Evolutionary conservation across 2,797 vertebrate genomes (phyloP), one percentile per base, ranked within the genome.

Genomic region (Falco berigora): DNA sequence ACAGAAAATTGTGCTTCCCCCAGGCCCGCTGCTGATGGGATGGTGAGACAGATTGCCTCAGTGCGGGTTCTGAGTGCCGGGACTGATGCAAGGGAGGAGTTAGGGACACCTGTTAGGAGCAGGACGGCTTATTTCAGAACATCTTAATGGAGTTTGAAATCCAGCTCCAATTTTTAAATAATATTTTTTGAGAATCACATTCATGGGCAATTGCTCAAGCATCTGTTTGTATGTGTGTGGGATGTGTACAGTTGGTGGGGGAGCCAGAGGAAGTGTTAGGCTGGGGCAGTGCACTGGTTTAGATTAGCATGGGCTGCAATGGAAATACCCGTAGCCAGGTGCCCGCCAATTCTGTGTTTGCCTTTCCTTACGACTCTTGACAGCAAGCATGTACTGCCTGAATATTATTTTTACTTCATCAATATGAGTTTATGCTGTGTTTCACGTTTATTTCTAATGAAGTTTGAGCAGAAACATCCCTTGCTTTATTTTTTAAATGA

Each of bases 281-380:
- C 62, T 56, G 53, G 55, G 42, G 58, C 23, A 42, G 58, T 34
- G 22, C 34, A 4, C 10, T 72, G 40, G 4, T 86, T 91, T 46
- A 28, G 46, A 16, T 67, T 13, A 55, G 18, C 8, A 27, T 13
- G 62, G 40, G 30, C 13, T 93, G 61, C 64, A 21, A 0, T 68
- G 69, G 75, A 32, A 83, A 38, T 40, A 53, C 5, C 15, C 4
- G 14, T 36, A 67, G 40, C 28, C 58, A 24, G 25, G 15, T 18
- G 40, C 44, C 25, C 2, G 2, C 14, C 14, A 15, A 0, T 34
- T 86, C 40, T 0, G 2, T 25, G 10, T 58, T 47, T 44, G 36
- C 42, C 24, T 55, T 66, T 71, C 18, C 9, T 38, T 32, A 52
- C 5, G 8, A 52, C 17, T 30, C 86, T 49, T 63, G 30, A 20